Conservation (phyloP, 2,113 vertebrate genomes). For the Mungos mungo region DNA sequence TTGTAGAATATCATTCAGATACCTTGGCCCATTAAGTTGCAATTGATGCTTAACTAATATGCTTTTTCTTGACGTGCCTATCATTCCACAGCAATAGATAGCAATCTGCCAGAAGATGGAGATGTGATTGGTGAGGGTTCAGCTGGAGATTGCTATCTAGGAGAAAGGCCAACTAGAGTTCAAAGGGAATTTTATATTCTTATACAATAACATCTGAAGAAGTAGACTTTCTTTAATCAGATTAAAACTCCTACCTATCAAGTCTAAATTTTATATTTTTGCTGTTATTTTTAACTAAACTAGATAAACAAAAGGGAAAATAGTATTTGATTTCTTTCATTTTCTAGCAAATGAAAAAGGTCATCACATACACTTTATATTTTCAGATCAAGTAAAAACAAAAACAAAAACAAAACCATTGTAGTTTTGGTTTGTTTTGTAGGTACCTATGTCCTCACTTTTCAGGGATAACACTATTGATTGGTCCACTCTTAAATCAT, state of each 20-base stretch:
- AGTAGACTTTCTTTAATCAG: neutral
- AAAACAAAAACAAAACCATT: neutral
- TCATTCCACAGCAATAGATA: conserved; percentile 36
- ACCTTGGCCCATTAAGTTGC: conserved; percentile 72
- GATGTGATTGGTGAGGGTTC: conserved; percentile 18
- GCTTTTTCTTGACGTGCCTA: conserved; percentile 60
- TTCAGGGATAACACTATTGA: neutral
- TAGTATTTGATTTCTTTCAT: neutral
- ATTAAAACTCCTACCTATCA: neutral
- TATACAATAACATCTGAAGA: neutral
- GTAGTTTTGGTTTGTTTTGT: neutral
- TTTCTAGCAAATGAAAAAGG: neutral
- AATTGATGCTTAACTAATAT: conserved; percentile 77
- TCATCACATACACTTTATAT: neutral
- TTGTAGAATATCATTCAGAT: conserved; percentile 73
- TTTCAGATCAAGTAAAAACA: neutral
- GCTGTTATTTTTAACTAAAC: neutral
- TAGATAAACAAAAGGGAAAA: conserved; percentile 17
- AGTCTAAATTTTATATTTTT: neutral
- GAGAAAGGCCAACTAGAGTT: conserved; percentile 53
- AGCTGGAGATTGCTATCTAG: neutral
- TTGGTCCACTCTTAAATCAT: neutral
- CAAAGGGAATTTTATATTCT: conserved; percentile 34
- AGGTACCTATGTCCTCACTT: neutral
- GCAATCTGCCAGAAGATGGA: conserved; percentile 33